Evolutionary conservation across 2,888 invertebrate genomes (phyloP), one percentile per base, ranked within the genome.

Genomic region (Xanthia togata): DNA sequence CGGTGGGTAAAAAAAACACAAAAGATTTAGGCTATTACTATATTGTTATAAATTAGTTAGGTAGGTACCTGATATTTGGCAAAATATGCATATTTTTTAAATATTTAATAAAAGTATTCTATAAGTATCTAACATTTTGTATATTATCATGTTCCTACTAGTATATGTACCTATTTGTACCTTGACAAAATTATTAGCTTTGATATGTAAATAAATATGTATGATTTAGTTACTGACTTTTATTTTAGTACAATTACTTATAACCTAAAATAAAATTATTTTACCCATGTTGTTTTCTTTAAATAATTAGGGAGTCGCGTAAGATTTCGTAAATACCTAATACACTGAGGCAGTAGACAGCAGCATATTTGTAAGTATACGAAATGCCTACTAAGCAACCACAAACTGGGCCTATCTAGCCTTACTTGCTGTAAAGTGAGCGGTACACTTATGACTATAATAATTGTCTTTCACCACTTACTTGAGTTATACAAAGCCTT

Each of bases 171-270:
- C 12, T 8, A 47, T 20, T 47, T 41, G 8, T 17, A 17, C 12
- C 5, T 70, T 65, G 12, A 5, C 14, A 20, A n/a, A n/a, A 50
- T 50, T 23, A 17, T n/a, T 9, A 50, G 26, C 26, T 4, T 47
- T 26, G 35, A 50, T 35, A 12, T 47, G 20, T n/a, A 65, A 35
- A 38, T 71, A 67, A 26, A 65, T 38, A 20, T 50, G 35, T 65
- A 20, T 65, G 9, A 65, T 65, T 65, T 50, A 65, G 47, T 50
- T 31, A 50, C 20, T 47, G n/a, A 47, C 6, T 63, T 63, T 70
- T 47, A 64, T 70, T 47, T 47, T 44, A 70, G 2, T n/a, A 63
- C n/a, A 41, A 41, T 26, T 44, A 35, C 20, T n/a, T n/a, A n/a
- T n/a, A 23, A 23, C 50, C 17, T 35, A n/a, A 44, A 35, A 12